A percentile compares a stretch with the other conserved stretches of the same genome.
Evolutionary conservation across 2,113 vertebrate species (phyloP).

Genomic region (Actinemys pallida): DNA sequence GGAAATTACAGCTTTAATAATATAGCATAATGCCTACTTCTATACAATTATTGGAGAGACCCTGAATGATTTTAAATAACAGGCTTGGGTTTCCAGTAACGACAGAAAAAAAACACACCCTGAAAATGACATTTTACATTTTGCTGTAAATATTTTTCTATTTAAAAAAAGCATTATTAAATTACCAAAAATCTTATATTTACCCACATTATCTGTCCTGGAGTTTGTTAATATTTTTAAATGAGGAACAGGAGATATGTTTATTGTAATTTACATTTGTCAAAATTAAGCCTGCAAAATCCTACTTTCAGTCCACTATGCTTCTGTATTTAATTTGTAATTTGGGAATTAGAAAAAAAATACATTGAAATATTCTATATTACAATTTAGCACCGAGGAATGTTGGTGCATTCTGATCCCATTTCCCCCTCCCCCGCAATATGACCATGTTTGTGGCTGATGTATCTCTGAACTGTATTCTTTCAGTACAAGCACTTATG

Average conservation of each 20-base stretch:
- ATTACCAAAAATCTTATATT: constrained; percentile 74
- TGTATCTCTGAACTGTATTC: not conserved
- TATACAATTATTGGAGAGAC: constrained; percentile 92
- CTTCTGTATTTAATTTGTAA: constrained; percentile 21
- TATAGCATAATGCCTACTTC: constrained; percentile 93
- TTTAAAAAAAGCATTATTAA: constrained; percentile 53
- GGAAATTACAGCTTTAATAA: constrained; percentile 99
- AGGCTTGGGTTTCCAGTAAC: constrained; percentile 85
- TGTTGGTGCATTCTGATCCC: not conserved
- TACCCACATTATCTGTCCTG: constrained; percentile 19
- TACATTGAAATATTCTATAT: not conserved
- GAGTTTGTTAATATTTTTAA: constrained; percentile 66
- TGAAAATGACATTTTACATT: constrained; percentile 82
- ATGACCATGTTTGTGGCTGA: not conserved
- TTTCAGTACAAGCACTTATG: not conserved
- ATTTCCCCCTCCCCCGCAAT: not conserved
- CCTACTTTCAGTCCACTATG: constrained; percentile 29
- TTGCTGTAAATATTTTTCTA: constrained; percentile 85
- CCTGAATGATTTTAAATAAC: constrained; percentile 90
- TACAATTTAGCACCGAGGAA: not conserved
- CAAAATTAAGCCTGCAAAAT: constrained; percentile 68
- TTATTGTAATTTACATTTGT: constrained; percentile 68
- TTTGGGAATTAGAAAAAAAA: constrained; percentile 5
- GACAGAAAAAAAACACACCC: constrained; percentile 63
- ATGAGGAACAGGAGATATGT: constrained; percentile 57